Percentiles rank a stretch among this genome's conserved stretches.
These are phyloP conservation scores for Chaetorhynchus papuensis DNA, from an alignment of 2,113 vertebrate species.

Conservation along the genomic window DNA sequence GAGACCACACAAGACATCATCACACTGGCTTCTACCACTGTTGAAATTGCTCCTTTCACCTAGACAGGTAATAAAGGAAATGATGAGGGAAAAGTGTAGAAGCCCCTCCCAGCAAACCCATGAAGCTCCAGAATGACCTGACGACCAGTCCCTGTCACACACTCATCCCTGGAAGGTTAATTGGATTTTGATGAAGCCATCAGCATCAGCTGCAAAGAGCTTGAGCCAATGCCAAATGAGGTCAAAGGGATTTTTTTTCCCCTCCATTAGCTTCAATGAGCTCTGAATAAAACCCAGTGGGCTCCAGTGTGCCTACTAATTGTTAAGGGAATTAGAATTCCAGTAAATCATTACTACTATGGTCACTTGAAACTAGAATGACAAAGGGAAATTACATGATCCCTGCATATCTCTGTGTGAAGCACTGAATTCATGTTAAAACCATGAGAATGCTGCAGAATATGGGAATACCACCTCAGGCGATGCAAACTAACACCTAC, in stretches of 20 bases:
- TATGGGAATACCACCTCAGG: neutral
- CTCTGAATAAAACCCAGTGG: neutral
- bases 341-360: neutral
- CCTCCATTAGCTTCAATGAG: conserved; percentile 26
- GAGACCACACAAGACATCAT: neutral
- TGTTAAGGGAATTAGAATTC: conserved; percentile 1
- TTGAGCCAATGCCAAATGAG: conserved; percentile 40
- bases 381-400: neutral
- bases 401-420: neutral
- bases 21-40: neutral
- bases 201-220: neutral
- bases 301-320: neutral
- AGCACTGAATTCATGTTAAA: neutral
- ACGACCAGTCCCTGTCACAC: neutral
- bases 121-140: neutral
- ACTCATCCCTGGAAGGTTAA: conserved; percentile 33
- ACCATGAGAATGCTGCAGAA: neutral
- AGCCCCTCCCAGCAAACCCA: neutral
- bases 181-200: conserved; percentile 49
- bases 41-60: neutral
- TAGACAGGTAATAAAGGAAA: neutral
- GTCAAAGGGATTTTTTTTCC: conserved; percentile 9
- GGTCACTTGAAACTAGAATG: neutral
- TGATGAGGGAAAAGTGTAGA: neutral
- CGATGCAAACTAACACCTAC: neutral